phyloP scores from a whole-genome alignment of 2,888 invertebrate genomes.

The Eilema sororculum region DNA sequence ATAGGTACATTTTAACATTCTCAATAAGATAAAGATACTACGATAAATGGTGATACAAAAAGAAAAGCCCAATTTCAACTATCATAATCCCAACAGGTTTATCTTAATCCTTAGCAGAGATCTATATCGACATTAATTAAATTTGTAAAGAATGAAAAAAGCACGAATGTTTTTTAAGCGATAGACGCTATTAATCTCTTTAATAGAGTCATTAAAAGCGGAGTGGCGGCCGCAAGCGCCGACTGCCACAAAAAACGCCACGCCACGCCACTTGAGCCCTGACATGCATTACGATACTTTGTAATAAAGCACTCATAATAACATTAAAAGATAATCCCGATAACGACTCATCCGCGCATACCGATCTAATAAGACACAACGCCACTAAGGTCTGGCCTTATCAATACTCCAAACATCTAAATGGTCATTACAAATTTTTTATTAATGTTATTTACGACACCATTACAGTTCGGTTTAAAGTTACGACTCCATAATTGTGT shows the following conservation, averaged over 20 bases:
- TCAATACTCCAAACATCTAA: conserved; percentile 68
- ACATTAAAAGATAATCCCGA: conserved; percentile 66
- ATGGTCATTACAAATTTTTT: conserved; percentile 66
- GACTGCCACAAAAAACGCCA: conserved; percentile 55
- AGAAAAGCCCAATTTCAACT: conserved; percentile 14
- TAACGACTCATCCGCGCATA: conserved; percentile 54
- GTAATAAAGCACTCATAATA: conserved; percentile 70
- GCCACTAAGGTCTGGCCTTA: conserved; percentile 51
- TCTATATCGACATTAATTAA: conserved; percentile 82
- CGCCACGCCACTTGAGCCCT: conserved; percentile 52
- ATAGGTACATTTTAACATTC: background rate
- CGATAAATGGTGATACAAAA: conserved; percentile 9
- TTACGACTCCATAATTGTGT: conserved; percentile 69
- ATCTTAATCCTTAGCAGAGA: conserved; percentile 59
- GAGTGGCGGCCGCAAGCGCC: conserved; percentile 72
- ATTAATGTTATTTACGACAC: conserved; percentile 66
- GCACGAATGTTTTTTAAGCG: conserved; percentile 73
- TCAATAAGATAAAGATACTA: background rate
- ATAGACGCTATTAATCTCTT: conserved; percentile 83
- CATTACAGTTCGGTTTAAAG: conserved; percentile 58
- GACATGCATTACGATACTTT: conserved; percentile 55
- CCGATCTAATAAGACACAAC: conserved; percentile 59
- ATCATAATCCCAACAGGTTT: conserved; percentile 29
- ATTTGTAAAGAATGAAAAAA: conserved; percentile 80
- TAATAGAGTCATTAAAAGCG: conserved; percentile 85